These are phyloP conservation scores for Procambarus virginalis DNA, from an alignment of 1,140 invertebrate genomes.

Conservation along the genomic window DNA sequence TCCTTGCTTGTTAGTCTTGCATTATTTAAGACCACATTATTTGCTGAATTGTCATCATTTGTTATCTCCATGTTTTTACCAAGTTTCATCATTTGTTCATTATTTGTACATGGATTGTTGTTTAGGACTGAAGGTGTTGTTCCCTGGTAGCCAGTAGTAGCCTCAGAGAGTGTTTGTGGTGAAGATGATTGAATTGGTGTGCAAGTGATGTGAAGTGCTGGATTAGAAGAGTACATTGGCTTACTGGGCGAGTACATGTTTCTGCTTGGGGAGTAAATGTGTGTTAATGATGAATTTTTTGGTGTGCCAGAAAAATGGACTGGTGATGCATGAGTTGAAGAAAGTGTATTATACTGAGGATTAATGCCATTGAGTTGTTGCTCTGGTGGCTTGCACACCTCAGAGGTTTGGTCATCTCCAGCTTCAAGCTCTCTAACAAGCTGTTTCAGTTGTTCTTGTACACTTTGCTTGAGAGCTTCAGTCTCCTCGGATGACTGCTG, in stretches of 20 bases:
- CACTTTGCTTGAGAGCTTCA: constrained; percentile 54
- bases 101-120: neutral
- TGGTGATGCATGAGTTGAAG: neutral
- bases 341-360: neutral
- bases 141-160: neutral
- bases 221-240: constrained; percentile 38
- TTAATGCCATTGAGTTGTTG: neutral
- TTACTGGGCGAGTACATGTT: neutral
- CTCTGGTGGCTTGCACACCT: neutral
- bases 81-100: neutral
- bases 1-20: neutral
- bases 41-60: neutral
- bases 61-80: neutral
- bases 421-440: constrained; percentile 65
- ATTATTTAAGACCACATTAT: neutral
- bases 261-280: neutral
- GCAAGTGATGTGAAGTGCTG: constrained; percentile 34
- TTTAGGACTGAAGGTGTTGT: neutral
- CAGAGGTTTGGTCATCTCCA: constrained; percentile 33
- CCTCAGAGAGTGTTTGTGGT: neutral
- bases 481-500: constrained; percentile 33
- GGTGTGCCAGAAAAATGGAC: too few relatives aligned
- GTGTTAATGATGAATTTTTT: neutral
- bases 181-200: neutral
- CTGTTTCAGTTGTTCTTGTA: constrained; percentile 66